phyloP scores from a whole-genome alignment of 2,888 invertebrate genomes.

The Diabrotica balteata region DNA sequence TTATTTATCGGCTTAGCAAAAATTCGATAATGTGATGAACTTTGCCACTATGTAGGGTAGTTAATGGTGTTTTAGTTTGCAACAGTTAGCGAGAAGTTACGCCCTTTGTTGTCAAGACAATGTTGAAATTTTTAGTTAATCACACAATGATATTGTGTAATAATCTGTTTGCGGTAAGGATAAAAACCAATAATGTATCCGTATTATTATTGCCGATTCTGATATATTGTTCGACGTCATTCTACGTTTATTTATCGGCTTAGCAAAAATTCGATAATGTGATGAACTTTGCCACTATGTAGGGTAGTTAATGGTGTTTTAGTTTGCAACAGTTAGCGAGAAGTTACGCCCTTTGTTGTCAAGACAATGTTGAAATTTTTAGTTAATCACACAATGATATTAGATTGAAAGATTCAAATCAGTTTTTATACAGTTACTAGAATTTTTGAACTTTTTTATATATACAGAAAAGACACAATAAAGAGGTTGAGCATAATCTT shows the following conservation, averaged over 20 bases:
- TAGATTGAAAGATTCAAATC: no score
- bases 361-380: no score
- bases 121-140: no score
- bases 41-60: background rate
- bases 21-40: constrained; percentile 2
- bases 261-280: background rate
- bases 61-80: no score
- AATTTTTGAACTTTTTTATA: no score
- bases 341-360: background rate
- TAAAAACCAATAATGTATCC: constrained; percentile 31
- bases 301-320: no score
- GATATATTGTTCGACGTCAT: background rate
- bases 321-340: background rate
- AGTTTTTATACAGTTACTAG: no score
- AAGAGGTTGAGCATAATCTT: no score
- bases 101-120: background rate
- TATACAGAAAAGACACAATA: no score
- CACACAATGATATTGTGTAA: no score
- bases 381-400: no score
- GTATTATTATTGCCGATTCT: constrained; percentile 9
- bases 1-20: constrained; percentile 1
- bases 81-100: background rate
- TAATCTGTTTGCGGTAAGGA: constrained; percentile 31
- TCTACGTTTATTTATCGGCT: background rate
- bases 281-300: background rate